phyloP scores from a whole-genome alignment of 2,888 invertebrate species.

The Saturnia pavonia region DNA sequence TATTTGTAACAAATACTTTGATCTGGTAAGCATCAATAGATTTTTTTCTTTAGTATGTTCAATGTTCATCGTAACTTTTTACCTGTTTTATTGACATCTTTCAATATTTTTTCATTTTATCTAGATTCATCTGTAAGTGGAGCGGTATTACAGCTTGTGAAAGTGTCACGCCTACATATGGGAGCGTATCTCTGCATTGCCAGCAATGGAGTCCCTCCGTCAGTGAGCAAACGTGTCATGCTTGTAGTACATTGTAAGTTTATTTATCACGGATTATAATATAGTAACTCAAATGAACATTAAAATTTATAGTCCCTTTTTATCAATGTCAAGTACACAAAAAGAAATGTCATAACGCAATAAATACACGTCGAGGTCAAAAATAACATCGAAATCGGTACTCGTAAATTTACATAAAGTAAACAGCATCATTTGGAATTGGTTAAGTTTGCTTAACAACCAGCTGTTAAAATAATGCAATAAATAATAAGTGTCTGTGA shows the following conservation, averaged over 20 bases:
- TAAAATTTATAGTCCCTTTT: no score
- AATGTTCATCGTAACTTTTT: background rate
- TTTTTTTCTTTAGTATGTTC: background rate
- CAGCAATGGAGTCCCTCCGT: conserved; percentile 90
- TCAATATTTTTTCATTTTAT: conserved; percentile 35
- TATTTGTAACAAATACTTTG: background rate
- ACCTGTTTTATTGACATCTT: background rate
- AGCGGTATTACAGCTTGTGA: conserved; percentile 83
- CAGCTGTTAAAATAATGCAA: background rate
- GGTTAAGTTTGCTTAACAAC: background rate
- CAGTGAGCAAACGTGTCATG: conserved; percentile 90
- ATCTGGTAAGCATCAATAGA: background rate
- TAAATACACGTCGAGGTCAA: background rate
- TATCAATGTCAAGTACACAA: background rate
- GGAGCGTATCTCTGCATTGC: conserved; percentile 90
- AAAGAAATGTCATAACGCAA: background rate
- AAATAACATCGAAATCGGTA: background rate
- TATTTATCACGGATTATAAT: background rate
- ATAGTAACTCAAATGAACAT: no score
- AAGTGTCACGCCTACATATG: conserved; percentile 88
- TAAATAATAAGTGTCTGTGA: background rate
- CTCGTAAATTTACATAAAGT: background rate
- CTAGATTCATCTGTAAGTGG: conserved; percentile 84
- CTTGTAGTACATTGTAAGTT: conserved; percentile 92
- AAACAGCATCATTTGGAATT: background rate